Conservation (phyloP, 2,797 vertebrate genomes). For the Hapalemur alaotrensis region DNA sequence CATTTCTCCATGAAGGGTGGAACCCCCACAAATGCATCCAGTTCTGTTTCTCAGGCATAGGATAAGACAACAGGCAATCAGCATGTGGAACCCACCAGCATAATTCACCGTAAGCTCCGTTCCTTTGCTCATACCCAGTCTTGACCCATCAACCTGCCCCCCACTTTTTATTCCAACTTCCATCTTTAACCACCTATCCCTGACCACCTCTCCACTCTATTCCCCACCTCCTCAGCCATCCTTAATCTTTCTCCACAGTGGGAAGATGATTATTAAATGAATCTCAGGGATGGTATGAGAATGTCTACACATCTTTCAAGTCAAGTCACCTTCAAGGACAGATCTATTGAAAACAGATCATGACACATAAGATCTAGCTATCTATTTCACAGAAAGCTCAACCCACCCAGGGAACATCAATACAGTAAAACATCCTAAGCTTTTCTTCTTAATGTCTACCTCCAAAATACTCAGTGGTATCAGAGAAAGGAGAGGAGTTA, state of each 20-base stretch:
- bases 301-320: background rate
- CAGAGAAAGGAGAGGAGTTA: slow-evolving; percentile 56
- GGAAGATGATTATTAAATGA: background rate
- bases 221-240: no score
- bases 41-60: background rate
- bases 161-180: background rate
- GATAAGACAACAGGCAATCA: background rate
- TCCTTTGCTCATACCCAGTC: background rate
- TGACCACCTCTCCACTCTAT: background rate
- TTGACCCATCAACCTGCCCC: background rate
- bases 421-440: slow-evolving; percentile 53
- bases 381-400: slow-evolving; percentile 67
- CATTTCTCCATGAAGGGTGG: background rate
- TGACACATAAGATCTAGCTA: background rate
- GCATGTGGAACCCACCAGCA: fast-evolving
- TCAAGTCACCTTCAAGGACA: slow-evolving; percentile 64
- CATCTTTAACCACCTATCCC: background rate
- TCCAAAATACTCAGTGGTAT: slow-evolving; percentile 61
- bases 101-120: background rate
- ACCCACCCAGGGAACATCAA: slow-evolving; percentile 67
- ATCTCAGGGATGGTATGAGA: background rate
- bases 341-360: slow-evolving; percentile 51
- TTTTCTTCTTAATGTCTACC: slow-evolving; percentile 48
- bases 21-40: background rate
- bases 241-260: background rate